phyloP scores from a whole-genome alignment of 1,140 invertebrate species.

The Diabrotica virgifera region DNA sequence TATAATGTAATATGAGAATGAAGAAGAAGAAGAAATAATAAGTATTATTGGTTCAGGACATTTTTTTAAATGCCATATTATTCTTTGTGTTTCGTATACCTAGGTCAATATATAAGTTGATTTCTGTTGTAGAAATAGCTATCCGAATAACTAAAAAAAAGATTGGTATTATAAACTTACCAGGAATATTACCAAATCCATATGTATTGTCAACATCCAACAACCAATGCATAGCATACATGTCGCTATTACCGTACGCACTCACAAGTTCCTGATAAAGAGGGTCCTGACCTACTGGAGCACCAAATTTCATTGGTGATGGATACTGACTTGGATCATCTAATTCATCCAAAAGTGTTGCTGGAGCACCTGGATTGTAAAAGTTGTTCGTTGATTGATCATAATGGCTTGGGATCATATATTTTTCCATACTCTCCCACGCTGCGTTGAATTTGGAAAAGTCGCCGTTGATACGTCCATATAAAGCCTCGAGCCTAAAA shows the following conservation, averaged over 20 bases:
- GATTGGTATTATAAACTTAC: background rate
- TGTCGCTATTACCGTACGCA: constrained; percentile 19
- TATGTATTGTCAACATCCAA: constrained; percentile 28
- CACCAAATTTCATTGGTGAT: constrained; percentile 19
- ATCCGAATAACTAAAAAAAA: no score
- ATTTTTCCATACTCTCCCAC: constrained; percentile 25
- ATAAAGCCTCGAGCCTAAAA: constrained; percentile 21
- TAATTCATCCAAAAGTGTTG: constrained; percentile 19
- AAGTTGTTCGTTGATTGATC: background rate
- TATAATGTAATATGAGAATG: no score
- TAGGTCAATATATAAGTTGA: no score
- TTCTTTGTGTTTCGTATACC: no score
- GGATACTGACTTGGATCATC: constrained; percentile 28
- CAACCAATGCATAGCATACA: constrained; percentile 28
- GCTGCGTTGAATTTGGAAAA: constrained; percentile 24
- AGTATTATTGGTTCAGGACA: no score
- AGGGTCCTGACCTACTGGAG: constrained; percentile 26
- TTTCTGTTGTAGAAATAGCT: no score
- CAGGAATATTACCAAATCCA: constrained; percentile 26
- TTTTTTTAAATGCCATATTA: no score
- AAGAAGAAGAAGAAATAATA: no score
- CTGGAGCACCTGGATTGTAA: constrained; percentile 6
- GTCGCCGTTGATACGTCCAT: constrained; percentile 18
- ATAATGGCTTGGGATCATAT: constrained; percentile 19
- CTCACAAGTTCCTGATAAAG: constrained; percentile 22